phyloP scores from a whole-genome alignment of 2,113 vertebrate genomes.

The Ia io region DNA sequence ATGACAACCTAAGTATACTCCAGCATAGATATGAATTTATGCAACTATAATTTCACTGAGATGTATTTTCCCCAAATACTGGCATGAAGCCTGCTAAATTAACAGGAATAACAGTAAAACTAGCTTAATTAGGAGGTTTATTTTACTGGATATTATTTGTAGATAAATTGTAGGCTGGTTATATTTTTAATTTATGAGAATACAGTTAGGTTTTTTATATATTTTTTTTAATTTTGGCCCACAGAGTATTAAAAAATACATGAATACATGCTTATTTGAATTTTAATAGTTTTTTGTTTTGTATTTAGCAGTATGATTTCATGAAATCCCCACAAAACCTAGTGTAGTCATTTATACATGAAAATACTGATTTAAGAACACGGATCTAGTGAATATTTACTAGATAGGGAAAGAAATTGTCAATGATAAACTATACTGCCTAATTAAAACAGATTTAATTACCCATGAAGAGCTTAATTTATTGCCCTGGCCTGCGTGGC shows the following conservation, averaged over 20 bases:
- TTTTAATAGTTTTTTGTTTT: neutral
- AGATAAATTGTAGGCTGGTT: neutral
- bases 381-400: neutral
- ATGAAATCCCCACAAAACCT: neutral
- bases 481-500: neutral
- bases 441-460: neutral
- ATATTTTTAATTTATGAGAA: neutral
- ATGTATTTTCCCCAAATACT: neutral
- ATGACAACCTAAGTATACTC: neutral
- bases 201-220: neutral
- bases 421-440: neutral
- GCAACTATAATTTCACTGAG: neutral
- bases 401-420: neutral
- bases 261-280: neutral
- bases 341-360: neutral
- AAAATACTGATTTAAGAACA: neutral
- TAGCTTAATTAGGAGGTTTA: neutral
- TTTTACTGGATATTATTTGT: neutral
- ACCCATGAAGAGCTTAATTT: neutral
- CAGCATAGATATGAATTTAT: neutral
- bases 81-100: neutral
- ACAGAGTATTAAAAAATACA: neutral
- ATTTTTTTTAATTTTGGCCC: neutral
- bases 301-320: neutral
- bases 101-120: neutral